Evolutionary conservation across 2,888 invertebrate genomes (phyloP), one percentile per base, ranked within the genome.

Genomic region (Monopis laevigella): DNA sequence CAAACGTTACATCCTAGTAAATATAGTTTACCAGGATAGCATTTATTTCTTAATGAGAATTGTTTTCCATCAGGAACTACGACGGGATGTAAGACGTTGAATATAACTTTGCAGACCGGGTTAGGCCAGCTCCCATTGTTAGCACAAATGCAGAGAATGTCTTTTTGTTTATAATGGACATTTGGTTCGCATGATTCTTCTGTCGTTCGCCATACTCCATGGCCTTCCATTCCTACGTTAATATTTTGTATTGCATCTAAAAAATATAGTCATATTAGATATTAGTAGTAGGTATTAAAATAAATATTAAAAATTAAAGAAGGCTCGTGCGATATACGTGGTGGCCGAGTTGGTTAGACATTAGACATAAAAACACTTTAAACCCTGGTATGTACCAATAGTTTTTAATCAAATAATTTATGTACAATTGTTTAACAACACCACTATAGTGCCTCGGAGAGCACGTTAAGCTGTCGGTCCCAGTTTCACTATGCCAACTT

Each of bases 121-220:
- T 61, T 75, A 1, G 78, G 77, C 78, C 78, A 78, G 21, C 43
- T 48, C 2, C 75, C 77, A n/a, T 68, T 59, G 34, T 66, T 65
- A 13, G 47, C 55, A 49, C 78, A 78, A 2, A 72, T 50, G 44
- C 78, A 78, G 12, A 71, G 55, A 1, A 69, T 45, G 1, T 52
- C 51, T 0, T 46, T 52, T 16, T 65, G 58, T 10, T 48, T 52
- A 43, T 77, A 77, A 24, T 62, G 59, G 0, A 71, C 61, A 2
- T 65, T 61, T 13, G 75, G 59, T 21, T 61, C 52, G 45, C 78
- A 78, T 1, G 60, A 48, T 19, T 3, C 6, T 0, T 46, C 36
- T 2, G 34, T 45, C 1, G 64, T 50, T 3, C 78, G 58, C 78
- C 78, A 78, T 0, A 44, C 48, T 1, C 78, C 78, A 6, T 55